phyloP scores from a whole-genome alignment of 1,140 invertebrate species.

The Camponotus pennsylvanicus region DNA sequence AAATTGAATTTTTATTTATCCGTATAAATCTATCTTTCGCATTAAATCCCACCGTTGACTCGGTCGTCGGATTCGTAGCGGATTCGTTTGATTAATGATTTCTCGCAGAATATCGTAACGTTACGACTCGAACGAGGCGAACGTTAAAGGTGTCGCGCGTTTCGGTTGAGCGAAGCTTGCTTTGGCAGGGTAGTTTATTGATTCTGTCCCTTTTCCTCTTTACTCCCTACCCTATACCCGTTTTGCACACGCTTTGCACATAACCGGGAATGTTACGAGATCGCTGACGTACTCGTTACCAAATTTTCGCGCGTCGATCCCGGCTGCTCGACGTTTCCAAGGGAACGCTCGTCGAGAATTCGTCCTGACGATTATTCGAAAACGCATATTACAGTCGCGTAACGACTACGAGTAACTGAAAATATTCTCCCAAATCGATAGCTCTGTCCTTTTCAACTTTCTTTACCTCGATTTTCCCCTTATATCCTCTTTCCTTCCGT shows the following conservation, averaged over 20 bases:
- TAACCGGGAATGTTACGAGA: conserved; percentile 48
- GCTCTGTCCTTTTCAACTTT: background rate
- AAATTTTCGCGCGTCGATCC: conserved; percentile 46
- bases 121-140: conserved; percentile 14
- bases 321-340: conserved; percentile 10
- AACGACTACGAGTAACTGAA: background rate
- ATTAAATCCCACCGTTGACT: conserved; percentile 11
- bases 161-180: conserved; percentile 45
- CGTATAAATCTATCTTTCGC: background rate
- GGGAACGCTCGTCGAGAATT: conserved; percentile 15
- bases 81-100: conserved; percentile 45
- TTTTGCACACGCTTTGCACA: conserved; percentile 53
- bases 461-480: background rate
- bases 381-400: background rate
- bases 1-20: conserved; percentile 26
- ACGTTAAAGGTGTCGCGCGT: conserved; percentile 48
- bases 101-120: conserved; percentile 41
- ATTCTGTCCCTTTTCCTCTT: conserved; percentile 51
- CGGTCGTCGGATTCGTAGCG: background rate
- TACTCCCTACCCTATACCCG: conserved; percentile 51
- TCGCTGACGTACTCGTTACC: conserved; percentile 54
- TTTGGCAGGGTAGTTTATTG: conserved; percentile 45
- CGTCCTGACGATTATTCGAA: background rate
- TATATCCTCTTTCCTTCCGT: background rate
- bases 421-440: background rate